These are phyloP conservation scores for Psittacula derbiana DNA, from an alignment of 2,797 vertebrate species.

Conservation along the genomic window DNA sequence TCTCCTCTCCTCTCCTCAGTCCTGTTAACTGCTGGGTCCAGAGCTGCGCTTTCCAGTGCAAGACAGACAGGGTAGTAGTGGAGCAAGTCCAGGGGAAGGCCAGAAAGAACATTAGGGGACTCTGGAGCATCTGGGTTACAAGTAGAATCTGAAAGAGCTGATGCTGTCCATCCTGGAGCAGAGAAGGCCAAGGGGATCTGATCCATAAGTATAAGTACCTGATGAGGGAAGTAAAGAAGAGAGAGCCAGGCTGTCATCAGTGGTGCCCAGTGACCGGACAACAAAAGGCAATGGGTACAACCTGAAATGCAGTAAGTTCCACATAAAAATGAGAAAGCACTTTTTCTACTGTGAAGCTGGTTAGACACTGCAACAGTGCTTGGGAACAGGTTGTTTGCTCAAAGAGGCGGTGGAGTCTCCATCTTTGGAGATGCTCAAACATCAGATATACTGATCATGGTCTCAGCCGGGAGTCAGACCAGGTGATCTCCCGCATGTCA, in stretches of 20 bases:
- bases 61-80: background rate
- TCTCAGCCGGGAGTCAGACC: background rate
- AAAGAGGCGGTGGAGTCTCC: background rate
- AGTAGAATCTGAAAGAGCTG: background rate
- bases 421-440: background rate
- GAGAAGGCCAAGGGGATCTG: background rate
- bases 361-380: background rate
- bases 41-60: background rate
- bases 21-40: background rate
- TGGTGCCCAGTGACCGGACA: background rate
- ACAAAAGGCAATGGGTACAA: rapidly evolving
- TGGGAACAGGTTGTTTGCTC: background rate
- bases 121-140: rapidly evolving
- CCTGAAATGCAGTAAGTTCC: background rate
- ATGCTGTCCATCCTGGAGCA: background rate
- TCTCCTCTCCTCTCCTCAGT: background rate
- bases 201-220: background rate
- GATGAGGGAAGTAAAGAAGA: background rate
- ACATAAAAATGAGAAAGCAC: background rate
- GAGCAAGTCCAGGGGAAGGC: background rate
- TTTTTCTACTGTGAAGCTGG: background rate
- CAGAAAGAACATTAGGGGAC: rapidly evolving
- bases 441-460: background rate
- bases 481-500: background rate
- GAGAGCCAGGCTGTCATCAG: background rate